Base-by-base conservation (phyloP, 2,113 vertebrate genomes). In the Caranx ignobilis region DNA sequence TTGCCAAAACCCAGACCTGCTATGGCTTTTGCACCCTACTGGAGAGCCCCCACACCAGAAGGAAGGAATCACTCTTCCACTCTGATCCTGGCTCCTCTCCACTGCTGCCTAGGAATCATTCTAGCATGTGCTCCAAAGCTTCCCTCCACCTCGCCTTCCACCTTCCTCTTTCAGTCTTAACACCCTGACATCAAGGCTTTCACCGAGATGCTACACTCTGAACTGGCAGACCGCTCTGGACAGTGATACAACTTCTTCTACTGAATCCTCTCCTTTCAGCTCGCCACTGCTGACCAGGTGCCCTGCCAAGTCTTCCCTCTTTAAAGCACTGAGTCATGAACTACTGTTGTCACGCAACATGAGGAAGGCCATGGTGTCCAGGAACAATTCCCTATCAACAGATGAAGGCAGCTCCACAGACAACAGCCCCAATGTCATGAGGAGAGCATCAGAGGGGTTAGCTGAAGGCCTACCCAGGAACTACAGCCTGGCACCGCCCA, bases 61-160 rank as follows among this genome's bases (percentile, higher is more conserved):
- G 96, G 34, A 98, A 98, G 76, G 97, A 98, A 88, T 98, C 96
- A 0, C 94, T 98, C 79, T 97, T 98, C 93, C 97, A 97, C 3
- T 88, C 91, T 0, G 94, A 96, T 21, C 73, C 94, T 0, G 89
- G 80, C 56, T 88, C 88, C 21, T 66, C 92, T 59, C 92, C 87
- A 8, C 59, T 94, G 78, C 69, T 96, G 50, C 92, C 95, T 11
- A 88, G 95, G 48, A 94, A 93, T 86, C 89, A 94, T 43, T 96
- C 96, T 1, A 95, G 92, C 84, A 93, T 94, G 0, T 96, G 90
- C 77, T 69, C 93, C 19, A 93, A 34, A n/a, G 2, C 11, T 56
- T 87, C 87, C 77, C 21, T 69, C 71, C 19, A 89, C 91, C 15
- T 90, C 92, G 0, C 83, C 91, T 9, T 92, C 85, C 35, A 79